Evolutionary conservation across 1,140 invertebrate genomes (phyloP), one percentile per base, ranked within the genome.

Genomic region (Drosophila equinoxialis): DNA sequence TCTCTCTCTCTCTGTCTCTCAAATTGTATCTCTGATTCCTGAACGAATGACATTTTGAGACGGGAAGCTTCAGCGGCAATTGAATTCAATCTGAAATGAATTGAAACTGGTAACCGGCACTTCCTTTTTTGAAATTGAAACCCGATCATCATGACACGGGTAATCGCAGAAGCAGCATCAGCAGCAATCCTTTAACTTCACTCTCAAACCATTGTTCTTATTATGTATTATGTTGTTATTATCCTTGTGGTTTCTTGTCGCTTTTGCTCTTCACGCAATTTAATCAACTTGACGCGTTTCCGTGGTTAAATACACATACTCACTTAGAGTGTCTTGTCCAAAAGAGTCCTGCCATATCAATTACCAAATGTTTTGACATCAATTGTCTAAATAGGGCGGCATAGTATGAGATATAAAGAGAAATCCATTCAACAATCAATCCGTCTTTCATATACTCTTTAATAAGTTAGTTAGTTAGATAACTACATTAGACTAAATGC

Each of bases 291-390:
- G 79, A 75, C 76, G 79, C 83, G 69, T 71, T 79, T 87, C 79
- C 71, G 30, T n/a, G 14, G 66, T 67, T 74, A 48, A 68, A 62
- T 41, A 6, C 8, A 14, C 45, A 48, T 30, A 48, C 45, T 20
- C 45, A 48, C 42, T 64, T n/a, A 39, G 58, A 33, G 17, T 65
- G 45, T n/a, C 41, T 20, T 45, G 30, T 71, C 45, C 65, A 51
- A 35, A 35, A 37, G 51, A 17, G 33, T 81, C 41, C 41, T 33
- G 64, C 45, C 17, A 70, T 90, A 90, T 90, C 87, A 81, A 90
- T 90, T 90, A 90, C 87, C 74, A 87, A 90, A 90, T 90, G 75
- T 90, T 90, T 90, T 90, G 87, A 90, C 87, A 90, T 83, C 87
- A 86, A 81, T 90, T 90, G 87, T 90, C 87, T 72, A 90, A 83